These are phyloP conservation scores for Astreopora myriophthalma DNA, from an alignment of 64 coral and sea anemone genomes.

Conservation along the genomic window DNA sequence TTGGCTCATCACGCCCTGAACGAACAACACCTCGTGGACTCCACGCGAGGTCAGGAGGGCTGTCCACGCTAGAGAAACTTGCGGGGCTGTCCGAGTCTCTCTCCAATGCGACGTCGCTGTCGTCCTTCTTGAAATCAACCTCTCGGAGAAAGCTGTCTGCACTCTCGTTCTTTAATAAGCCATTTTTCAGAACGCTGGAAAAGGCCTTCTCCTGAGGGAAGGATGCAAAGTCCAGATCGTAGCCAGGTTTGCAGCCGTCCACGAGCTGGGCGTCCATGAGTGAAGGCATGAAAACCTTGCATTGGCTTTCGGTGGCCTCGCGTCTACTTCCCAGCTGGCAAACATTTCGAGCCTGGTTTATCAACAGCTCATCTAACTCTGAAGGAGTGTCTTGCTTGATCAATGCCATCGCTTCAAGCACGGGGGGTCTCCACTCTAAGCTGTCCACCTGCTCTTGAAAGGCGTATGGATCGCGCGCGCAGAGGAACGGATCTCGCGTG, in stretches of 20 bases:
- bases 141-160: not conserved
- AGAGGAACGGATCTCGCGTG: conserved; percentile 27
- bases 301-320: conserved; percentile 18
- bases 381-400: not conserved
- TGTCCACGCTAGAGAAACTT: conserved; percentile 30
- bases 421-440: conserved; percentile 22
- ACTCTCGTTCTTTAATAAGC: not conserved
- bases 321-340: conserved; percentile 1
- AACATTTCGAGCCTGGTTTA: conserved; percentile 19
- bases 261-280: conserved; percentile 4
- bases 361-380: conserved; percentile 35
- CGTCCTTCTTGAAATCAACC: not conserved
- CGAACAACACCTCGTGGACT: not conserved
- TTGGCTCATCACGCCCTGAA: not conserved
- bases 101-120: not conserved
- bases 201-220: not conserved
- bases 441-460: conserved; percentile 41
- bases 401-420: conserved; percentile 24
- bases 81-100: conserved; percentile 37
- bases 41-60: conserved; percentile 25
- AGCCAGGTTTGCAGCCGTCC: conserved; percentile 12
- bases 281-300: conserved; percentile 46
- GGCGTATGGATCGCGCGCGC: conserved; percentile 5
- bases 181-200: not conserved
- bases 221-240: not conserved